Evolutionary conservation across 1,140 invertebrate genomes (phyloP), one percentile per base, ranked within the genome.

Genomic region (Euwallacea fornicatus): DNA sequence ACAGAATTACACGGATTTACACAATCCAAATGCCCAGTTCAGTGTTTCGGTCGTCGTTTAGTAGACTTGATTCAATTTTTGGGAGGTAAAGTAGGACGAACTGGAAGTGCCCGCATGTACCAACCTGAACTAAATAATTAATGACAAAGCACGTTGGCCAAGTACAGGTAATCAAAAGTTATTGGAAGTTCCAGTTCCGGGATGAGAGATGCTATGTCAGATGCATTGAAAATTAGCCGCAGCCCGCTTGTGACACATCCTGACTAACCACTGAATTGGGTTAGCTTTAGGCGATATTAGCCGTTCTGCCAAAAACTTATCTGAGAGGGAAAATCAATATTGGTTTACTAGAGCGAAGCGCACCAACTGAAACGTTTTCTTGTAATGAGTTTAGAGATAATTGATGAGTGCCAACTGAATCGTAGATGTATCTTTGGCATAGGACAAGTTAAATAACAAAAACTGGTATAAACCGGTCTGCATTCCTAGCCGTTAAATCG

Each of bases 291-390:
- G 21, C 21, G 6, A 41, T 41, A 41, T 60, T 33, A 33, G 8
- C 42, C 58, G 10, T 60, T 60, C 42, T 60, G 58, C 58, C 58
- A 60, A 60, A 60, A 60, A 60, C 58, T 33, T 60, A 15, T 56
- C 54, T 7, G 16, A 8, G 11, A 16, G 54, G 13, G 46, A 50
- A 50, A 50, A 50, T 50, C 46, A 50, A 50, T 50, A 50, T 50
- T 33, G 21, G 4, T 33, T 33, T 33, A 33, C 21, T 33, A 13
- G 13, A 2, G 46, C 46, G 46, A 13, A 10, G 9, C 46, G 9
- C 46, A 10, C 13, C 46, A 50, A 13, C 46, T 50, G 46, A 50
- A 50, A 50, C 46, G 13, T 50, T 50, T 50, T 11, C 46, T 50
- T 50, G 21, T 33, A 33, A 33, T 33, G 21, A 33, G 21, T 33